Conservation (phyloP, 2,888 invertebrate species). For the Cryptus armator region DNA sequence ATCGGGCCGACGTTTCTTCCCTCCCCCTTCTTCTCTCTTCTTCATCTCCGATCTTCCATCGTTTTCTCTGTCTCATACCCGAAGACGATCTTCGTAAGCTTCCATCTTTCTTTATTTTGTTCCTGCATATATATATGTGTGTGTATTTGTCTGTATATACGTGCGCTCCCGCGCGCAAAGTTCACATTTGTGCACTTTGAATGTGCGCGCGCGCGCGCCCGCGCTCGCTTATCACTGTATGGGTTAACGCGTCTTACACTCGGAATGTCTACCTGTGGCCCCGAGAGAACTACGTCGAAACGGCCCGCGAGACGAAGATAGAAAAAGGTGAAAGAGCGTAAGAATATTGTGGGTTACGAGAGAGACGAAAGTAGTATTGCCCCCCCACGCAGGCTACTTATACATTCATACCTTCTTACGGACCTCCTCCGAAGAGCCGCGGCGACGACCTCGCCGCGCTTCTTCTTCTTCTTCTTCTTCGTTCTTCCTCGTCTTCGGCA, state of each 20-base stretch:
- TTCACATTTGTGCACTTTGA: conserved; percentile 43
- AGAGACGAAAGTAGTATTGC: conserved; percentile 56
- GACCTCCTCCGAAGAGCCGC: conserved; percentile 70
- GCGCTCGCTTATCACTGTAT: conserved; percentile 51
- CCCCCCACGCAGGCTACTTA: conserved; percentile 74
- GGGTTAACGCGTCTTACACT: conserved; percentile 65
- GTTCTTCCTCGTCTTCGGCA: conserved; percentile 54
- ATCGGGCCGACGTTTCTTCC: conserved; percentile 71
- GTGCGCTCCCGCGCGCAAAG: conserved; percentile 19
- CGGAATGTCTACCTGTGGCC: conserved; percentile 64
- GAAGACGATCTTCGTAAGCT: conserved; percentile 33
- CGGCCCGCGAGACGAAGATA: conserved; percentile 38
- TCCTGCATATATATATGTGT: neutral
- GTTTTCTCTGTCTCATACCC: conserved; percentile 46
- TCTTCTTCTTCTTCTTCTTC: conserved; percentile 63
- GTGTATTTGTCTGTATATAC: neutral
- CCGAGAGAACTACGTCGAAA: conserved; percentile 64
- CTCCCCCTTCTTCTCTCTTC: conserved; percentile 20
- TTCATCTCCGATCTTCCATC: conserved; percentile 38
- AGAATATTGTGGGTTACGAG: conserved; percentile 56
- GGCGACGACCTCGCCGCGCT: conserved; percentile 68
- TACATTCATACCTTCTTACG: conserved; percentile 73
- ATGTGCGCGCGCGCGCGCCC: conserved; percentile 32
- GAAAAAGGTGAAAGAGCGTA: conserved; percentile 45
- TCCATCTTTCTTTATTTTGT: conserved; percentile 28